These are phyloP conservation scores for Bucco capensis DNA, from an alignment of 2,113 vertebrate species.

Conservation along the genomic window DNA sequence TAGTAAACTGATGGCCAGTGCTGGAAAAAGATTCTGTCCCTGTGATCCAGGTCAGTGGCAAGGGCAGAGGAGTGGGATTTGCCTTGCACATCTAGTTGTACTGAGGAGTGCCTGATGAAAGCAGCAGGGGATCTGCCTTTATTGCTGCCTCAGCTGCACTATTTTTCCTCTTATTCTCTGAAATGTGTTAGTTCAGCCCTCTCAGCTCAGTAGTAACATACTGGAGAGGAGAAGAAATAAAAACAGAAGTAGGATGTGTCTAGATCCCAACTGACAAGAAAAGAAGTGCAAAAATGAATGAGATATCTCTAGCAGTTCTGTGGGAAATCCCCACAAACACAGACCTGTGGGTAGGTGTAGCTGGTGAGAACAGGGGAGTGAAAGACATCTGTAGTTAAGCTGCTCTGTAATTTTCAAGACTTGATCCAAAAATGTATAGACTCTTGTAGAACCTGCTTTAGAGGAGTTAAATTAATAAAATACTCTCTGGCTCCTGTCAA, in stretches of 20 bases:
- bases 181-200: neutral
- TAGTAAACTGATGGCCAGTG: conserved; percentile 1
- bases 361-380: neutral
- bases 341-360: neutral
- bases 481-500: neutral
- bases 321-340: neutral
- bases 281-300: neutral
- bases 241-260: neutral
- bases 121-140: neutral
- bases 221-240: neutral
- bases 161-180: neutral
- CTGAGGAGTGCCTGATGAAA: neutral
- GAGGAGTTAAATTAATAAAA: neutral
- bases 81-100: neutral
- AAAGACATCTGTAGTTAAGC: neutral
- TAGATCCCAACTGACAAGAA: neutral
- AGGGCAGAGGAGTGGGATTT: neutral
- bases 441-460: neutral
- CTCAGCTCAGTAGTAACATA: neutral
- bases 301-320: neutral
- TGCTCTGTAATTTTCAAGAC: neutral
- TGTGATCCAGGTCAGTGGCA: neutral
- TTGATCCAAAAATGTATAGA: neutral
- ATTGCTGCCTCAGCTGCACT: neutral
- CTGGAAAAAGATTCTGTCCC: neutral